A percentile compares a stretch with the other conserved stretches of the same genome.
phyloP scores from a whole-genome alignment of 2,888 invertebrate genomes.

The Lochmaea capreae region DNA sequence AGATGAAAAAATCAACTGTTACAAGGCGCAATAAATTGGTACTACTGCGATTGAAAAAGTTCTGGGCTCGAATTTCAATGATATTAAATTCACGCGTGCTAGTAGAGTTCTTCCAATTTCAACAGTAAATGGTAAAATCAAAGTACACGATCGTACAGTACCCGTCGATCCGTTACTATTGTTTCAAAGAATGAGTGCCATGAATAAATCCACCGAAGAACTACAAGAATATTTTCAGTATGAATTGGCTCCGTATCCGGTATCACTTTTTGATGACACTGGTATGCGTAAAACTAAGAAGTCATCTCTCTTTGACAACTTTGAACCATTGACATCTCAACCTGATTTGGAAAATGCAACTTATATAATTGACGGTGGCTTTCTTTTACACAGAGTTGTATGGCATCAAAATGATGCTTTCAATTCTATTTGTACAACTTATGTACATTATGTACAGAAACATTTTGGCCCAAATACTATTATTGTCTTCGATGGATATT shows the following conservation, averaged over 20 bases:
- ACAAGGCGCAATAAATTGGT: no score
- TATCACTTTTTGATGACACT: slow-evolving; percentile 32
- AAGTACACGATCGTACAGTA: slow-evolving; percentile 18
- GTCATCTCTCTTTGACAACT: slow-evolving; percentile 28
- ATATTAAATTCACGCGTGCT: slow-evolving; percentile 11
- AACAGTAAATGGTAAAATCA: slow-evolving; percentile 5
- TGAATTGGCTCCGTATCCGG: slow-evolving; percentile 30
- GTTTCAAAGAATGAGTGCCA: slow-evolving; percentile 32
- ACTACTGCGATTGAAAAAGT: neutral
- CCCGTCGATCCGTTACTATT: slow-evolving; percentile 32
- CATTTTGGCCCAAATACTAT: neutral
- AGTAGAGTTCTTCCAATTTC: slow-evolving; percentile 32
- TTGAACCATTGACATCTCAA: neutral
- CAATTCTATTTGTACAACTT: neutral
- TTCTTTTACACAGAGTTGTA: neutral
- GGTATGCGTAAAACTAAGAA: slow-evolving; percentile 41
- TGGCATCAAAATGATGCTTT: neutral
- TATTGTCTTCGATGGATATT: neutral
- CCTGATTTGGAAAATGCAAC: no score
- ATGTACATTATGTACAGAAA: neutral
- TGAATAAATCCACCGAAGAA: slow-evolving; percentile 14
- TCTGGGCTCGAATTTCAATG: neutral
- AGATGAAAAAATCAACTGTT: no score
- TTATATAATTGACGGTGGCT: neutral
- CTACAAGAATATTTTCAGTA: slow-evolving; percentile 21